Evolutionary conservation across 2,888 invertebrate species (phyloP), one percentile per base, ranked within the genome.

Genomic region (Pollenia angustigena): DNA sequence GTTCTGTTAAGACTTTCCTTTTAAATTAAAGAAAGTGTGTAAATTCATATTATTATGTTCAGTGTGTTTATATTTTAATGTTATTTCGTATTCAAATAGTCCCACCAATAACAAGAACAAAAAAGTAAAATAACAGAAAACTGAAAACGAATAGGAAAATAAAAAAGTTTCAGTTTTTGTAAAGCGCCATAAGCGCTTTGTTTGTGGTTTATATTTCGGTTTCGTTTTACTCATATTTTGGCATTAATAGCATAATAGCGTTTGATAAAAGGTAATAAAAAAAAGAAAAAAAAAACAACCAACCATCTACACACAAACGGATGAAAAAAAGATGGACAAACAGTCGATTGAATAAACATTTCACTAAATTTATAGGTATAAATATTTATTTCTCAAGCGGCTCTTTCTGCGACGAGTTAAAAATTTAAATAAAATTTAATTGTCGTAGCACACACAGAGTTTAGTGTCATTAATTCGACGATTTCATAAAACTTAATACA

Each of bases 391-490:
- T 50, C 8, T 62, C 4, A 64, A 58, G 52, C 52, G 48, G 18
- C 14, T 64, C 48, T 48, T 32, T 56, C 40, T 40, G 54, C 56
- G 72, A n/a, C 42, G 32, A 81, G 74, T 74, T 74, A 58, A 58
- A 74, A 74, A 74, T 81, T 74, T 81, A 80, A 80, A 80, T 80
- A 62, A 42, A 56, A 81, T 74, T 81, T 81, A 81, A 81, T 81
- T 81, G 81, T 42, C 66, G 56, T 68, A 74, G 74, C 74, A 74
- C 32, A 72, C 74, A 74, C 16, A 72, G 14, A 40, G 4, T 58
- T 81, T 58, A 81, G 58, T 74, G 81, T 58, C 81, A 74, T 81
- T 81, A 66, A 58, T 48, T 74, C 14, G 42, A 56, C 56, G 81
- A 81, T 56, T 48, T 74, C 72, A 48, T 66, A 56, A 66, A 48